Percentiles rank a stretch among this genome's conserved stretches.
Evolutionary conservation across 2,797 vertebrate genomes (phyloP).

Genomic region (Phataginus tetradactyla): DNA sequence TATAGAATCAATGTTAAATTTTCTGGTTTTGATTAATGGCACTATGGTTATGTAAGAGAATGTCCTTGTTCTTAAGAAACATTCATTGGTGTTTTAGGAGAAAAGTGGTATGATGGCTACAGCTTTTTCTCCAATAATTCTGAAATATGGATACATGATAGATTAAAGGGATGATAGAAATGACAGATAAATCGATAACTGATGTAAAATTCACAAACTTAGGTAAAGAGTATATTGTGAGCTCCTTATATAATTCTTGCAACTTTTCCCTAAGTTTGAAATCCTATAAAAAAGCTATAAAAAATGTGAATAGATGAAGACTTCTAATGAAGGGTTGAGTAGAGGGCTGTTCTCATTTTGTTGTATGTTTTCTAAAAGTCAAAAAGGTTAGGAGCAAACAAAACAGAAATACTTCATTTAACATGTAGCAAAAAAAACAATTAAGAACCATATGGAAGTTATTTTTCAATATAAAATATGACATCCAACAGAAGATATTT

Average conservation of each 20-base stretch:
- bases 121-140: background rate
- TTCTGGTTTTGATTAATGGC: background rate
- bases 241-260: background rate
- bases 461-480: constrained; percentile 18
- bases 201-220: background rate
- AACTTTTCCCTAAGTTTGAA: background rate
- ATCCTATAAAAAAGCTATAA: background rate
- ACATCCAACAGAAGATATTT: constrained; percentile 16
- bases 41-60: background rate
- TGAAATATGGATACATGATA: background rate
- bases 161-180: background rate
- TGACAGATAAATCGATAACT: background rate
- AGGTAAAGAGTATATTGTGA: background rate
- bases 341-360: background rate
- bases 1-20: background rate
- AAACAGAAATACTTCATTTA: background rate
- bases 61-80: background rate
- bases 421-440: background rate
- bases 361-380: background rate
- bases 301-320: background rate
- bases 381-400: background rate
- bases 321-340: background rate
- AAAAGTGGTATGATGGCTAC: background rate
- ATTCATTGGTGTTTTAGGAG: background rate
- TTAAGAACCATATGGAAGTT: background rate